These are phyloP conservation scores for Xiphophorus couchianus DNA, from an alignment of 2,113 vertebrate genomes.

Conservation along the genomic window DNA sequence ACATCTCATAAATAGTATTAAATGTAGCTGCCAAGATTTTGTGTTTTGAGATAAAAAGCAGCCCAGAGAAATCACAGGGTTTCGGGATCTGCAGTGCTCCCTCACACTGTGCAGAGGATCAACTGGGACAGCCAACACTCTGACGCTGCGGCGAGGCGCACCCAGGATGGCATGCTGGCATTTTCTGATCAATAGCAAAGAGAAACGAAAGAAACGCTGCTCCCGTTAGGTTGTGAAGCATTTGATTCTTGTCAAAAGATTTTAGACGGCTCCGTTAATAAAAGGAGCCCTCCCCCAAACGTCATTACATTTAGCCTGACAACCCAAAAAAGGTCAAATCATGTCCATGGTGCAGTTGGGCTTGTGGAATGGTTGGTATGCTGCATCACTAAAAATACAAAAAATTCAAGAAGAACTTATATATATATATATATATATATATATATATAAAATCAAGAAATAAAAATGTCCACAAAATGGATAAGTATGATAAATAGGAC, in stretches of 20 bases:
- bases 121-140: constrained; percentile 18
- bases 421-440: no score
- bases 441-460: constrained; percentile 46
- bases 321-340: constrained; percentile 22
- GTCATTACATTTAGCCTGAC: constrained; percentile 32
- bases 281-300: constrained; percentile 9
- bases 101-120: constrained; percentile 22
- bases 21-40: constrained; percentile 83
- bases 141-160: constrained; percentile 25
- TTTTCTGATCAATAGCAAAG: constrained; percentile 36
- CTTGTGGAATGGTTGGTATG: constrained; percentile 71
- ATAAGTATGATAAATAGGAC: constrained; percentile 74
- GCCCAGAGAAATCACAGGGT: constrained; percentile 62
- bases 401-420: constrained; percentile 51
- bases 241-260: constrained; percentile 17
- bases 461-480: constrained; percentile 75
- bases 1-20: constrained; percentile 82
- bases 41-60: constrained; percentile 76
- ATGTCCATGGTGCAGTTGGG: constrained; percentile 45
- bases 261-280: constrained; percentile 9
- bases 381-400: constrained; percentile 63
- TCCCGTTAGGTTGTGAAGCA: constrained; percentile 34
- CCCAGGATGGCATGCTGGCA: constrained; percentile 60
- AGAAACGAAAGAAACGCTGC: constrained; percentile 26
- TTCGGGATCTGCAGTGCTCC: constrained; percentile 33